Evolutionary conservation across 2,797 vertebrate genomes (phyloP).

Genomic region (Chanos chanos): DNA sequence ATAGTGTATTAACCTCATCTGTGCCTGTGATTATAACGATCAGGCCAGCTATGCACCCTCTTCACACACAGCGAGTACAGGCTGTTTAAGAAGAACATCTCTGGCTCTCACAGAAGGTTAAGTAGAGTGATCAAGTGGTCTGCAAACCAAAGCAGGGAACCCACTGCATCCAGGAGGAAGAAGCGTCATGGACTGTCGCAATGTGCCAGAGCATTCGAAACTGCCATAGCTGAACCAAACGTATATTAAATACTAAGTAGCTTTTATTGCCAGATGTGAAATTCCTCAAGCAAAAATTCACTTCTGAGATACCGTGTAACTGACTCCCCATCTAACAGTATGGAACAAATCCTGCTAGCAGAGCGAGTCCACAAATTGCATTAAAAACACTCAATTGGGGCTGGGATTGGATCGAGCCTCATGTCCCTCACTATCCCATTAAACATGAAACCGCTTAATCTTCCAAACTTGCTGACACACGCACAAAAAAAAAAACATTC

Average conservation of each 20-base stretch:
- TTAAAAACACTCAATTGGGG: conserved; percentile 81
- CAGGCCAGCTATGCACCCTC: conserved; percentile 23
- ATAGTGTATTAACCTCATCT: conserved; percentile 24
- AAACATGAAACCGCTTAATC: conserved; percentile 82
- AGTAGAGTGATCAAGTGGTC: no score
- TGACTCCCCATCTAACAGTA: conserved; percentile 84
- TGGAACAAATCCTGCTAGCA: conserved; percentile 83
- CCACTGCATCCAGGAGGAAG: no score
- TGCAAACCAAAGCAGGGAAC: no score
- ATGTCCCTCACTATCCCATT: conserved; percentile 81
- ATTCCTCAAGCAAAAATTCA: conserved; percentile 77
- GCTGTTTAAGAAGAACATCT: conserved; percentile 27
- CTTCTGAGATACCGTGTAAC: conserved; percentile 79
- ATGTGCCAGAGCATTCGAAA: conserved; percentile 13
- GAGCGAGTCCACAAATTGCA: conserved; percentile 82
- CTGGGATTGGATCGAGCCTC: conserved; percentile 80
- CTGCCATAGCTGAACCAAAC: conserved; percentile 47
- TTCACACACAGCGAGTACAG: conserved; percentile 27
- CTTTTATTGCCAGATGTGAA: conserved; percentile 78
- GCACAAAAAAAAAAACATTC: conserved; percentile 52
- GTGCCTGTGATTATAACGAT: conserved; percentile 29
- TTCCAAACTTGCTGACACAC: conserved; percentile 77
- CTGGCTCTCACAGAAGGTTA: no score
- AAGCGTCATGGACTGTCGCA: background rate
- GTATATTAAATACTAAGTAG: conserved; percentile 69